These are phyloP conservation scores for Hippocampus barbouri DNA, from an alignment of 2,113 vertebrate species.

Conservation along the genomic window DNA sequence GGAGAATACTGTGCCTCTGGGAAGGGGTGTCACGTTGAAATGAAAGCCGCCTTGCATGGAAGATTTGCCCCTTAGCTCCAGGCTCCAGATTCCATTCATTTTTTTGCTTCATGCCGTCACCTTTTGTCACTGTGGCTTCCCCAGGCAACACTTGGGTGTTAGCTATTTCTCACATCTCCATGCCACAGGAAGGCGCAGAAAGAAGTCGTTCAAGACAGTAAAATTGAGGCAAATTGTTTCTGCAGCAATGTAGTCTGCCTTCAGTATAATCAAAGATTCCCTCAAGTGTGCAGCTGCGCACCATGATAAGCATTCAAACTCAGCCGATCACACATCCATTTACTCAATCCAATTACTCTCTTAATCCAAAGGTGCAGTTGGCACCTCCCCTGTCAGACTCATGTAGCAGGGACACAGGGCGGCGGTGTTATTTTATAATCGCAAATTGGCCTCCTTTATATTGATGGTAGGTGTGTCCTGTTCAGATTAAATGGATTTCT, in stretches of 20 bases:
- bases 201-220: not conserved
- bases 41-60: slow-evolving; percentile 36
- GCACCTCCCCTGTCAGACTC: slow-evolving; percentile 32
- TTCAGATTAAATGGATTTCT: slow-evolving; percentile 44
- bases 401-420: slow-evolving; percentile 24
- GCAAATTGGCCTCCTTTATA: slow-evolving; percentile 53
- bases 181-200: slow-evolving; percentile 7
- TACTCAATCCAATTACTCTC: slow-evolving; percentile 64
- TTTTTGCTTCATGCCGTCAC: slow-evolving; percentile 20
- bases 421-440: slow-evolving; percentile 46
- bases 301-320: slow-evolving; percentile 51
- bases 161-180: slow-evolving; percentile 11
- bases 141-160: slow-evolving; percentile 14
- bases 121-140: slow-evolving; percentile 26
- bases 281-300: slow-evolving; percentile 45
- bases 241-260: slow-evolving; percentile 28
- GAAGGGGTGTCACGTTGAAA: slow-evolving; percentile 31
- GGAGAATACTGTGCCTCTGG: slow-evolving; percentile 25
- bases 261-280: slow-evolving; percentile 41
- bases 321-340: slow-evolving; percentile 46
- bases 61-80: slow-evolving; percentile 30
- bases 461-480: slow-evolving; percentile 37
- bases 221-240: not conserved
- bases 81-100: slow-evolving; percentile 41
- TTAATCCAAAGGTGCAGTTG: slow-evolving; percentile 52